A percentile compares a stretch with the other conserved stretches of the same genome.
Evolutionary conservation across 1,140 invertebrate species (phyloP).

Genomic region (Pseudoatta argentina): DNA sequence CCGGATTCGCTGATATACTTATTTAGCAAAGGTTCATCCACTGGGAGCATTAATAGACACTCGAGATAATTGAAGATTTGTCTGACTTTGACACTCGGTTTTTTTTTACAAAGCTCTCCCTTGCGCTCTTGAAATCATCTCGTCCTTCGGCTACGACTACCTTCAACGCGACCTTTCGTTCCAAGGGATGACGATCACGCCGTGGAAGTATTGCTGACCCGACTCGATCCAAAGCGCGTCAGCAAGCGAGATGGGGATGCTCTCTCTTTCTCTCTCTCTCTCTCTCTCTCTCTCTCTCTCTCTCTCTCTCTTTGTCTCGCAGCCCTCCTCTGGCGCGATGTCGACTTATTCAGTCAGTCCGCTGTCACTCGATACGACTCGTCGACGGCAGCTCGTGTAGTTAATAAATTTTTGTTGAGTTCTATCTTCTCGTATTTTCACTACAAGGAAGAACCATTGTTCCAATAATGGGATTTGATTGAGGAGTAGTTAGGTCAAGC

Average conservation of each 20-base stretch:
- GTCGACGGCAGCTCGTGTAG: slow-evolving; percentile 28
- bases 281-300: slow-evolving; percentile 11
- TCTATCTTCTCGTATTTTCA: not conserved
- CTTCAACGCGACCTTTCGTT: slow-evolving; percentile 36
- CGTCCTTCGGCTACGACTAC: not conserved
- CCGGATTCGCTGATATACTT: not conserved
- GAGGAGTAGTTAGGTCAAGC: not conserved
- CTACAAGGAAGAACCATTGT: not conserved
- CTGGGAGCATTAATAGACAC: not conserved
- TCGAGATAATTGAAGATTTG: not conserved
- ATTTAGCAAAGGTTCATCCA: not conserved
- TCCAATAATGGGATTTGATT: not conserved
- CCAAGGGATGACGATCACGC: slow-evolving; percentile 28
- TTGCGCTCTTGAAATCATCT: not conserved
- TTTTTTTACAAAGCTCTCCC: not conserved
- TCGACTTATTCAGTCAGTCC: slow-evolving; percentile 54
- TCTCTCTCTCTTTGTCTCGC: not conserved
- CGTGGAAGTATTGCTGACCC: slow-evolving; percentile 20
- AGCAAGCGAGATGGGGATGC: not conserved
- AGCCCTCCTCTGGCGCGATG: slow-evolving; percentile 25
- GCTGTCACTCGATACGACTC: slow-evolving; percentile 50
- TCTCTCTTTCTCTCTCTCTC: slow-evolving; percentile 1
- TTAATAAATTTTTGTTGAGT: slow-evolving; percentile 25
- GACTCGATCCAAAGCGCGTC: slow-evolving; percentile 13
- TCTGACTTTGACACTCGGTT: not conserved